Evolutionary conservation across 37 sponge, comb jelly and placozoan species (phyloP), one percentile per base, ranked within the genome.

Genomic region (Crambe crambe): DNA sequence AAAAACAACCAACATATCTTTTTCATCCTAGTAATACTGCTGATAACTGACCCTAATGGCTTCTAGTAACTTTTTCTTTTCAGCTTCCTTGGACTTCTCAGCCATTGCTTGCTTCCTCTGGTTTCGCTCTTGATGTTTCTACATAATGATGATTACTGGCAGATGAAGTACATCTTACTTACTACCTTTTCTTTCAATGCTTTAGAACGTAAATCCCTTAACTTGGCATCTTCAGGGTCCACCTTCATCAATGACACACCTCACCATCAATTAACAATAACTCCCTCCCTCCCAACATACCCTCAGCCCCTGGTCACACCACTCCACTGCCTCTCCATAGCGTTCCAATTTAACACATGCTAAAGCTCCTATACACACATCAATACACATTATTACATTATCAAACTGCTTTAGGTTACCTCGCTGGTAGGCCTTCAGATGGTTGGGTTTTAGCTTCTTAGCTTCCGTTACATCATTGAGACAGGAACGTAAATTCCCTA

Each of bases 401-500:
- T n/a, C n/a, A n/a, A n/a, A n/a, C n/a, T n/a, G n/a, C n/a, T n/a
- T n/a, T n/a, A n/a, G n/a, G n/a, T 22, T 26, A 89, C 95, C 95
- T 91, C 92, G 84, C 32, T 59, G 27, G 29, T 78, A 26, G 2
- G 92, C 94, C 56, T 96, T 96, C 34, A 94, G 34, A 60, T 96
- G 85, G 26, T 65, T 78, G 23, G 94, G 92, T 15, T 85, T 83
- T 43, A 81, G 47, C 26, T 72, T 88, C 65, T 42, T 64, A 20
- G 95, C 91, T 38, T 91, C 64, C 1, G 68, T 73, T 37, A 83
- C 81, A 65, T 96, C 97, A 29, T 27, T 42, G 0, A 96, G n/a
- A 20, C 87, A 78, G 0, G 89, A 91, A 8, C 97, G 70, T 60
- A 88, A 81, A 79, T 96, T 96, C 20, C 92, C 96, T 95, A 57